Conservation (phyloP, 2,888 invertebrate genomes). For the Beris morrisii region DNA sequence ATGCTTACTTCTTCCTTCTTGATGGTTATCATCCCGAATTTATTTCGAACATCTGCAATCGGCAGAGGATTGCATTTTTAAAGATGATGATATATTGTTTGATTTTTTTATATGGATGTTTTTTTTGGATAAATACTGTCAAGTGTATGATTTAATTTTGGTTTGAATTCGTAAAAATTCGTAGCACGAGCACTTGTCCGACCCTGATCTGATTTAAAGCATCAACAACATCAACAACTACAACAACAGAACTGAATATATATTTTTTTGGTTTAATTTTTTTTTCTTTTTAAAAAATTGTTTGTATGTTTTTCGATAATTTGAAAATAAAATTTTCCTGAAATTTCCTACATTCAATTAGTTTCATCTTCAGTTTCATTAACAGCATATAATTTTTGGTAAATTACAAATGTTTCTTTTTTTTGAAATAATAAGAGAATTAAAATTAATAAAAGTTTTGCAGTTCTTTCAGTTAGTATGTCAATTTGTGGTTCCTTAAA, state of each 20-base stretch:
- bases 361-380: constrained; percentile 23
- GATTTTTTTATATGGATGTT: constrained; percentile 36
- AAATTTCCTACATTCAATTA: constrained; percentile 1
- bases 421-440: constrained; percentile 14
- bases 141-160: constrained; percentile 1
- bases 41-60: constrained; percentile 47
- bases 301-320: constrained; percentile 2
- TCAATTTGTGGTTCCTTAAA: not conserved
- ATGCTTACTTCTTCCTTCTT: constrained; percentile 30
- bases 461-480: constrained; percentile 2
- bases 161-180: constrained; percentile 27
- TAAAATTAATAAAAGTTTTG: not conserved
- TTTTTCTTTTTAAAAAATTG: constrained; percentile 6
- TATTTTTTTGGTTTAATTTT: constrained; percentile 33
- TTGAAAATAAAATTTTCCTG: constrained; percentile 9
- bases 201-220: constrained; percentile 44
- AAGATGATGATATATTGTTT: constrained; percentile 37
- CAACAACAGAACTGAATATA: constrained; percentile 46
- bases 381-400: constrained; percentile 6
- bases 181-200: constrained; percentile 40
- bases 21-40: constrained; percentile 39
- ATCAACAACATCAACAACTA: constrained; percentile 46
- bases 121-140: constrained; percentile 28
- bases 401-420: not conserved
- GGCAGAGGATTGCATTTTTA: constrained; percentile 45